Conservation (phyloP, 2,888 invertebrate species). For the Dryobota labecula region DNA sequence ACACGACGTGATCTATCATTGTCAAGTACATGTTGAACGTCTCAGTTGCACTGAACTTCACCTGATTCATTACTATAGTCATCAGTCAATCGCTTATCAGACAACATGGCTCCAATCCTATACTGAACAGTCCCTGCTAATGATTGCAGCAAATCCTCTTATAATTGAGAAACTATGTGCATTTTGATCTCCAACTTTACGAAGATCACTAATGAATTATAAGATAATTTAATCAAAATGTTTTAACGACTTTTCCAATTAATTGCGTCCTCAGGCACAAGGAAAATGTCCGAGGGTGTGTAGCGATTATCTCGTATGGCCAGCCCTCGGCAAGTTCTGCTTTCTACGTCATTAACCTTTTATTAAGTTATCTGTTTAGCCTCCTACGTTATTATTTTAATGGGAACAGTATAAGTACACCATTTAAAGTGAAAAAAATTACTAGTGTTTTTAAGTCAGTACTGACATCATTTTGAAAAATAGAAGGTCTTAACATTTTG, state of each 20-base stretch:
- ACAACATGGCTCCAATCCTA: constrained; percentile 17
- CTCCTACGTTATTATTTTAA: constrained; percentile 16
- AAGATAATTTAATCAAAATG: constrained; percentile 57
- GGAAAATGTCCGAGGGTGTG: constrained; percentile 70
- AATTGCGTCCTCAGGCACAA: constrained; percentile 65
- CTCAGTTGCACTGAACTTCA: constrained; percentile 47
- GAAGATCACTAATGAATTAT: constrained; percentile 40
- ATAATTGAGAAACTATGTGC: constrained; percentile 19
- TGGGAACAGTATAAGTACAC: not conserved
- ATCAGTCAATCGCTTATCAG: constrained; percentile 59
- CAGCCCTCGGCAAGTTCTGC: constrained; percentile 57
- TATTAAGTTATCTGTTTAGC: constrained; percentile 51
- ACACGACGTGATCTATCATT: constrained; percentile 54
- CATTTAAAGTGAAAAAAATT: not conserved
- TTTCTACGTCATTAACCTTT: constrained; percentile 67
- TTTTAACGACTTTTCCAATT: constrained; percentile 71
- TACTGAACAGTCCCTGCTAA: constrained; percentile 21
- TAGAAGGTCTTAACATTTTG: too few relatives aligned
- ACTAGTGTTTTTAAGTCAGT: not conserved
- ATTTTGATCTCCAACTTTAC: constrained; percentile 26
- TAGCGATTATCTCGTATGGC: constrained; percentile 70
- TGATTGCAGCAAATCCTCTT: constrained; percentile 17
- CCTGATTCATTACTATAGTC: constrained; percentile 52
- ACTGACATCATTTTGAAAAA: too few relatives aligned
- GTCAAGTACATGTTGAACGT: constrained; percentile 44